Evolutionary conservation across 1,140 invertebrate species (phyloP).

Genomic region (Drosophila bifasciata): DNA sequence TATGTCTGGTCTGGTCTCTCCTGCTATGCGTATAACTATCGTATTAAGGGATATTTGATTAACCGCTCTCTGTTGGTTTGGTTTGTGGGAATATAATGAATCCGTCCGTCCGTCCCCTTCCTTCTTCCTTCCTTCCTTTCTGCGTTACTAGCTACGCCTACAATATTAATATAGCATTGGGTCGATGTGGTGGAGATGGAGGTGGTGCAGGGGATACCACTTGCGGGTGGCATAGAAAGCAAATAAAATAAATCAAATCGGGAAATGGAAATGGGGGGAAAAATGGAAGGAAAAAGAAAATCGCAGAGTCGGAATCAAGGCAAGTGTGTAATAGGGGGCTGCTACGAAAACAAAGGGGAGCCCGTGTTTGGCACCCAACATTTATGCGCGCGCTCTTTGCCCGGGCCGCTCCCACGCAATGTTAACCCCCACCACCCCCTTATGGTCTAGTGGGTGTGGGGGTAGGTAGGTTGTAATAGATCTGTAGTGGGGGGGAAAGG

Average conservation of each 20-base stretch:
- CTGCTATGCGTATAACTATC: constrained; percentile 29
- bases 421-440: background rate
- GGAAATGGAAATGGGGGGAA: constrained; percentile 39
- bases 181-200: no score
- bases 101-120: no score
- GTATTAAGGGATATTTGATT: constrained; percentile 60
- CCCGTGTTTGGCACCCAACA: constrained; percentile 59
- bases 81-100: constrained; percentile 52
- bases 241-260: constrained; percentile 84
- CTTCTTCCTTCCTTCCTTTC: no score
- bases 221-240: constrained; percentile 82
- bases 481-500: background rate
- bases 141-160: constrained; percentile 68
- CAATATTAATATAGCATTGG: constrained; percentile 77
- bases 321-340: constrained; percentile 48
- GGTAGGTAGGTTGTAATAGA: background rate
- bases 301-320: constrained; percentile 67
- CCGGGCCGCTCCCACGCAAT: constrained; percentile 66
- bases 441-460: constrained; percentile 19
- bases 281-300: constrained; percentile 51
- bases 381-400: constrained; percentile 67
- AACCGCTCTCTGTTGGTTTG: constrained; percentile 44
- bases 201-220: constrained; percentile 31
- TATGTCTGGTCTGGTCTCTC: background rate
- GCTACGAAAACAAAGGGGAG: constrained; percentile 56